Evolutionary conservation across 2,888 invertebrate genomes (phyloP).

Genomic region (Eilema caniola): DNA sequence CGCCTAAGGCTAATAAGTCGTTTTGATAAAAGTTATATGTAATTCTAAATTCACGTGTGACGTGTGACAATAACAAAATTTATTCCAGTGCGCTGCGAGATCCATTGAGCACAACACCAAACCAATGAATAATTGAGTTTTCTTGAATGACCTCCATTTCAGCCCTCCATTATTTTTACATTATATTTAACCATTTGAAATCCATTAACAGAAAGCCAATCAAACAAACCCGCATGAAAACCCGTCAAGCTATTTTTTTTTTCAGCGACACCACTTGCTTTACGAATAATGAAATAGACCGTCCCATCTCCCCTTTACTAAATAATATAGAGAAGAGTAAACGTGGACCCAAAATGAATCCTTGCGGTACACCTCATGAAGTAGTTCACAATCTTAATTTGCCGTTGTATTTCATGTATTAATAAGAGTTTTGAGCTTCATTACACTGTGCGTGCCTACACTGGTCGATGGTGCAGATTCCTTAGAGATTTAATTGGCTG

Average conservation of each 20-base stretch:
- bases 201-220: slow-evolving; percentile 11
- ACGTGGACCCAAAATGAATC: too few relatives aligned
- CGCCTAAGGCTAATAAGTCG: too few relatives aligned
- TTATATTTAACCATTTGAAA: slow-evolving; percentile 15
- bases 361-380: too few relatives aligned
- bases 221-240: not conserved
- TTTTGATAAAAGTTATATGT: not conserved
- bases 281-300: not conserved
- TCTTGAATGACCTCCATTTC: not conserved
- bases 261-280: not conserved
- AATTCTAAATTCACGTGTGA: not conserved
- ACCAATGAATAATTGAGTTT: slow-evolving; percentile 9
- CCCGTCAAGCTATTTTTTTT: not conserved
- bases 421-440: too few relatives aligned
- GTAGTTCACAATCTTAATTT: too few relatives aligned
- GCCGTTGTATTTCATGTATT: too few relatives aligned
- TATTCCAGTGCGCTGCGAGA: not conserved
- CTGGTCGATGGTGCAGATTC: too few relatives aligned
- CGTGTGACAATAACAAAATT: not conserved
- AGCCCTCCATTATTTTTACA: slow-evolving; percentile 14
- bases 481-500: too few relatives aligned
- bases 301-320: too few relatives aligned
- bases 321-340: too few relatives aligned
- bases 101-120: not conserved
- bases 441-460: too few relatives aligned